Evolutionary conservation across 2,797 vertebrate genomes (phyloP), one percentile per base, ranked within the genome.

Genomic region (Nannoperca obscura): DNA sequence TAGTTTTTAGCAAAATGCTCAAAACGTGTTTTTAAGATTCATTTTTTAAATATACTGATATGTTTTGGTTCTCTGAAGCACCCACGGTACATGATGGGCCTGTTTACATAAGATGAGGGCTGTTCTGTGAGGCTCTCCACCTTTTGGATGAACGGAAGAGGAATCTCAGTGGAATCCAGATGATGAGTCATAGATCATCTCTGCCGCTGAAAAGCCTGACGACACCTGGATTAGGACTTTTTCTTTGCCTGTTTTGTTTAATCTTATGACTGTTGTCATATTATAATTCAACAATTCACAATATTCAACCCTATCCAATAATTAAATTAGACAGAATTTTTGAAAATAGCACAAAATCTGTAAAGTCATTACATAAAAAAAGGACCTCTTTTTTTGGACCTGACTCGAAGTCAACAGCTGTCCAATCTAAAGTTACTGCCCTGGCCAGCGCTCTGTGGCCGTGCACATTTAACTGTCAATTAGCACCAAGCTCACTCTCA

Each of bases 401-500:
- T n/a, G 34, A 63, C 34, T 11, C 0, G 2, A n/a, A 46, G 58
- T 59, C 27, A 64, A 34, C 66, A 81, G 59, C 66, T 55, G 57
- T 54, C 42, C 52, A 44, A 27, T 54, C 54, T 78, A 17, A 27
- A 22, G 36, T 36, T 36, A n/a, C 24, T 5, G 12, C 44, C 6
- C 44, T n/a, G 46, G 53, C 40, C 30, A 44, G 24, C 49, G 19
- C 30, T 69, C 42, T 47, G 47, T 49, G 24, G 55, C 49, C 15
- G 40, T 19, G 61, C 61, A 76, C 72, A 71, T 55, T 76, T 61
- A 68, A 53, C 57, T 36, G 57, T 49, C 49, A 78, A 55, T 74
- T 82, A 72, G 22, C 66, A 62, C 20, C 49, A 58, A 36, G 15
- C 8, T n/a, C n/a, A n/a, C n/a, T n/a, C n/a, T n/a, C n/a, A n/a